phyloP scores from a whole-genome alignment of 1,140 invertebrate species.

The Orussus abietinus region DNA sequence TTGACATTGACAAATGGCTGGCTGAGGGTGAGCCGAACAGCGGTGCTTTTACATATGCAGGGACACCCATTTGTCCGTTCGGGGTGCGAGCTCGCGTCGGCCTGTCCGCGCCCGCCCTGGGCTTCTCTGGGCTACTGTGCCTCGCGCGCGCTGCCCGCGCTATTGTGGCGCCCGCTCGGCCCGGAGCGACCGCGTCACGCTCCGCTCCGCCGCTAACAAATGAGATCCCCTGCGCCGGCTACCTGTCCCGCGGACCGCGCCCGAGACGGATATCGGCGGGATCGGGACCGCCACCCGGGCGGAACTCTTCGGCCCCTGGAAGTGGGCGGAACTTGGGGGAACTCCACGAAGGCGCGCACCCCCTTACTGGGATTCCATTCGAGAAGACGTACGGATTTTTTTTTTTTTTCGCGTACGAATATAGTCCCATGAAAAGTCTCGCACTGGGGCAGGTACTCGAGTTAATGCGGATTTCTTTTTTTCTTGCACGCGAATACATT shows the following conservation, averaged over 20 bases:
- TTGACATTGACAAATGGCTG: conserved; percentile 56
- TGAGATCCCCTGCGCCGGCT: conserved; percentile 17
- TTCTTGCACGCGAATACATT: no score
- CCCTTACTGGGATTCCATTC: no score
- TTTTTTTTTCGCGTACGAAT: no score
- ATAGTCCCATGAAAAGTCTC: no score
- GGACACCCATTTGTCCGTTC: conserved; percentile 54
- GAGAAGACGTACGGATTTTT: no score
- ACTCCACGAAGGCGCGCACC: no score
- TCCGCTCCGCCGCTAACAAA: conserved; percentile 35
- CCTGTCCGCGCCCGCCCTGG: conserved; percentile 21
- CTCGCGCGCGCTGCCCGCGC: not conserved
- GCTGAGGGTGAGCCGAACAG: conserved; percentile 53
- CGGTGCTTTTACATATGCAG: conserved; percentile 55
- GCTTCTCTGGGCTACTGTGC: conserved; percentile 28
- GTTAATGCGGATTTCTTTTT: no score
- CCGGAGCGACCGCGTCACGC: conserved; percentile 22
- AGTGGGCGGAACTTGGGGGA: no score
- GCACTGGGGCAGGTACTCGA: no score
- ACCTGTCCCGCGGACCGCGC: conserved; percentile 2
- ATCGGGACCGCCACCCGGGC: not conserved
- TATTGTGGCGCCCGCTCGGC: conserved; percentile 14
- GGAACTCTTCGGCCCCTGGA: no score
- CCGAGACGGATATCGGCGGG: conserved; percentile 11
- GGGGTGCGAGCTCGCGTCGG: conserved; percentile 20